Evolutionary conservation across 1,140 invertebrate genomes (phyloP).

Genomic region (Leguminivora glycinivorella): DNA sequence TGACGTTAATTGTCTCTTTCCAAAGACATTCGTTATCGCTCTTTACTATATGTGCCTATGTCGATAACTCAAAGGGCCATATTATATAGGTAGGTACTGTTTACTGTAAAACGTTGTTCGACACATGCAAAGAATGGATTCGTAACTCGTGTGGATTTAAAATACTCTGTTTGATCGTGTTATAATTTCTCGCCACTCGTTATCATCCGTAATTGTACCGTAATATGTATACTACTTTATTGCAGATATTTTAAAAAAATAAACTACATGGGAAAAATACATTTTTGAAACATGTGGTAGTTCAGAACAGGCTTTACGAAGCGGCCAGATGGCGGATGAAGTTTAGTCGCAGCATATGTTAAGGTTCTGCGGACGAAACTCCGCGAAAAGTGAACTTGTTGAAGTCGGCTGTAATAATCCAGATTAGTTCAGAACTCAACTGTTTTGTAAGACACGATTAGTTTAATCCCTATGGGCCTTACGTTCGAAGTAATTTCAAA

Average conservation of each 20-base stretch:
- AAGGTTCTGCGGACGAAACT: slow-evolving; percentile 11
- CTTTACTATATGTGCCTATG: too few species aligned
- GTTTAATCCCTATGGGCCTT: slow-evolving; percentile 17
- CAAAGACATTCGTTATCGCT: too few species aligned
- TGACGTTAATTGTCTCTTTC: too few species aligned
- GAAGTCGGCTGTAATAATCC: slow-evolving; percentile 23
- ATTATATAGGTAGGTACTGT: too few species aligned
- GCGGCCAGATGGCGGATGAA: neutral
- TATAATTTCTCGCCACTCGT: too few species aligned
- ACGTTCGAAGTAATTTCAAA: neutral
- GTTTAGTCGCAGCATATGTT: slow-evolving; percentile 10
- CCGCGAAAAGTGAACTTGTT: slow-evolving; percentile 18
- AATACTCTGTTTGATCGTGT: too few species aligned
- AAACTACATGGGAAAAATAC: neutral
- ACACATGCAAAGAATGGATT: too few species aligned
- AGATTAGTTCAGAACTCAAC: slow-evolving; percentile 24
- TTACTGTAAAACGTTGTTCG: too few species aligned
- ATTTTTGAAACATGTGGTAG: neutral
- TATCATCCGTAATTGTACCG: too few species aligned
- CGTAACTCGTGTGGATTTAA: too few species aligned
- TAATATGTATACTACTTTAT: too few species aligned
- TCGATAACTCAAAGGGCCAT: too few species aligned
- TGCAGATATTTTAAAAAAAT: neutral
- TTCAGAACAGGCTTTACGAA: neutral
- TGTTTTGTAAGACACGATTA: slow-evolving; percentile 27